Evolutionary conservation across 2,888 invertebrate genomes (phyloP).

Genomic region (Caenorhabditis zanzibari): DNA sequence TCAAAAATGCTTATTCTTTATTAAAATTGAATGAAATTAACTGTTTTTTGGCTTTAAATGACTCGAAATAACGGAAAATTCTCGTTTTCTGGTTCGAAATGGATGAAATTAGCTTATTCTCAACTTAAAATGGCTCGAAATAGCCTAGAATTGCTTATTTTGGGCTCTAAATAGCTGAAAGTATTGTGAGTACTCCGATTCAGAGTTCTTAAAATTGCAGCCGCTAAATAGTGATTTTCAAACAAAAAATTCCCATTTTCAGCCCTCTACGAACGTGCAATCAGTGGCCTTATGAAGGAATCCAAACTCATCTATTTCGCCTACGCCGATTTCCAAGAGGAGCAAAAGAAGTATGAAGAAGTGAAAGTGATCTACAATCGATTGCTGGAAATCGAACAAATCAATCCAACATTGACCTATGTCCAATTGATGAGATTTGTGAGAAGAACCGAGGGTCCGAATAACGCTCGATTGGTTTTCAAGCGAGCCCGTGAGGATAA

Average conservation of each 20-base stretch:
- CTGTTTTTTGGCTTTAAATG: no score
- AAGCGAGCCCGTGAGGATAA: constrained; percentile 94
- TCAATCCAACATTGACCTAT: constrained; percentile 97
- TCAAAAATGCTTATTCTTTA: no score
- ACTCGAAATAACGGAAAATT: no score
- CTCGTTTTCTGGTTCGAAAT: no score
- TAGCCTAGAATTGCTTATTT: no score
- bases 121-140: no score
- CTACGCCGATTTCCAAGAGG: constrained; percentile 95
- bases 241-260: constrained; percentile 20
- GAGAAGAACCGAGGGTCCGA: constrained; percentile 96
- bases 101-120: no score
- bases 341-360: constrained; percentile 94
- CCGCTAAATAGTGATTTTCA: no score
- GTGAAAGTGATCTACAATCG: constrained; percentile 96
- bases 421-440: constrained; percentile 99
- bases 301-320: constrained; percentile 97
- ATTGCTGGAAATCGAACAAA: constrained; percentile 91
- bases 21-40: no score
- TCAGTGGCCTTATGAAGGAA: constrained; percentile 91
- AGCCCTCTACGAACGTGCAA: constrained; percentile 95
- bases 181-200: no score
- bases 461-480: constrained; percentile 95
- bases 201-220: no score
- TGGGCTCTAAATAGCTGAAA: no score